A percentile compares a stretch with the other conserved stretches of the same genome.
Conservation (phyloP, 2,113 vertebrate genomes). For the Carollia perspicillata region DNA sequence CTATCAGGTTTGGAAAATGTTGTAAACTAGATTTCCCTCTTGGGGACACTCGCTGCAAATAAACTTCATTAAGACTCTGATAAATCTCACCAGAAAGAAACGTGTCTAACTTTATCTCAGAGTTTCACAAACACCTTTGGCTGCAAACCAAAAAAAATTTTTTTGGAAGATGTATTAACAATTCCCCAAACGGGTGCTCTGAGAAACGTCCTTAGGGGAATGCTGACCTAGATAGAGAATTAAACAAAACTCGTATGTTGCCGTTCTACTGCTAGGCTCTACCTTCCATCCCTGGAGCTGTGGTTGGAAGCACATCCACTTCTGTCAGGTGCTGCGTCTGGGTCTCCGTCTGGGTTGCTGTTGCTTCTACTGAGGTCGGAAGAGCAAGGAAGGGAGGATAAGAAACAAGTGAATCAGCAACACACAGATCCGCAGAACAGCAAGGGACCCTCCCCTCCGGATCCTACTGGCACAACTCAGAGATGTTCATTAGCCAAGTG, state of each 20-base stretch:
- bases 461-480: background rate
- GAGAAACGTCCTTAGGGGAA: background rate
- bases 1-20: background rate
- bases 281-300: background rate
- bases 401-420: background rate
- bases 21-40: background rate
- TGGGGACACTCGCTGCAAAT: background rate
- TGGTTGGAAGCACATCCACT: accelerated
- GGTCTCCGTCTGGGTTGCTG: background rate
- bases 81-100: background rate
- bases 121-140: background rate
- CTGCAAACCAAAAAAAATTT: background rate
- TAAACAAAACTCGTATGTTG: background rate
- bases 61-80: background rate
- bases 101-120: background rate
- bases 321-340: background rate
- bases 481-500: accelerated
- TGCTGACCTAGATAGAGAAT: slow-evolving; percentile 1
- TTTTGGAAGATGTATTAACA: background rate
- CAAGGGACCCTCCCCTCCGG: background rate
- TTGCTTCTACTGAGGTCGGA: background rate
- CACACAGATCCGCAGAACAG: background rate
- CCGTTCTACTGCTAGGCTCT: background rate
- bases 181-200: background rate
- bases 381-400: background rate